A percentile compares a stretch with the other conserved stretches of the same genome.
phyloP scores from a whole-genome alignment of 2,888 invertebrate species.

The Oegoconia quadripuncta region DNA sequence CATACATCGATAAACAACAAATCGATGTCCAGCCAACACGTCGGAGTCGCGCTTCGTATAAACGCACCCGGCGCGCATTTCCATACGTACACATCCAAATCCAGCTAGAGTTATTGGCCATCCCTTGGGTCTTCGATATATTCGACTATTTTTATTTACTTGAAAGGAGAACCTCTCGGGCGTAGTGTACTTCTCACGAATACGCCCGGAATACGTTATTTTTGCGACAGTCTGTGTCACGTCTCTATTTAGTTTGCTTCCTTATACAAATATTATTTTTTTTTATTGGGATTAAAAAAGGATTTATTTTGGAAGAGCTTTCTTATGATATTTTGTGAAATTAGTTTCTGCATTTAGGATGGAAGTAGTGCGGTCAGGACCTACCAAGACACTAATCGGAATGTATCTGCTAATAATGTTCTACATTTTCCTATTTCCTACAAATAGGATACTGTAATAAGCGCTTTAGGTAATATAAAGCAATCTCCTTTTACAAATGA shows the following conservation, averaged over 20 bases:
- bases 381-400: too few species aligned
- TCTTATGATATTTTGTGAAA: too few species aligned
- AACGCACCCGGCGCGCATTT: conserved; percentile 13
- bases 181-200: conserved; percentile 41
- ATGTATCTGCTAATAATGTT: too few species aligned
- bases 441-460: too few species aligned
- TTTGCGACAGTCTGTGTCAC: conserved; percentile 24
- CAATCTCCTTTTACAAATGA: too few species aligned
- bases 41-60: not conserved
- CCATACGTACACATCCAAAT: conserved; percentile 9
- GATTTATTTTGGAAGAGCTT: too few species aligned
- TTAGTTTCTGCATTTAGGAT: too few species aligned
- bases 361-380: too few species aligned
- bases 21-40: conserved; percentile 20
- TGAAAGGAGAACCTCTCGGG: conserved; percentile 40
- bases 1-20: conserved; percentile 5
- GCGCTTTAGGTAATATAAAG: too few species aligned
- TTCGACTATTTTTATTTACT: conserved; percentile 70
- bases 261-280: not conserved
- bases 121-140: conserved; percentile 68
- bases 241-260: conserved; percentile 23
- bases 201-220: conserved; percentile 57
- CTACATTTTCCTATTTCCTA: too few species aligned
- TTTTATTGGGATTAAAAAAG: not conserved
- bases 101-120: conserved; percentile 58